These are phyloP conservation scores for Gonatopus flavifemur DNA, from an alignment of 1,140 invertebrate species.

Conservation along the genomic window DNA sequence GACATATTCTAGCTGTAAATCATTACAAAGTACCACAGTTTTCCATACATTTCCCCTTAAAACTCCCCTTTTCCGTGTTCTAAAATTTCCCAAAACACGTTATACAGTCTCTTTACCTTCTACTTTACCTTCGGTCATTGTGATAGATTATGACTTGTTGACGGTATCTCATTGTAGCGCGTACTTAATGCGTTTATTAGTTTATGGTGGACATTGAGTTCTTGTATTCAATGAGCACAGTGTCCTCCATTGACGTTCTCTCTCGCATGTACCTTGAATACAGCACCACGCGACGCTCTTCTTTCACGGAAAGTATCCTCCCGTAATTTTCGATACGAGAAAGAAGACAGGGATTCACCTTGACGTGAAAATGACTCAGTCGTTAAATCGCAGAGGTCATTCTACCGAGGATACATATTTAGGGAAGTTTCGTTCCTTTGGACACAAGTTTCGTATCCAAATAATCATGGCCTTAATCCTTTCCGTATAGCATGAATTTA, in stretches of 20 bases:
- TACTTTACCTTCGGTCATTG: slow-evolving; percentile 35
- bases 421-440: too few species aligned
- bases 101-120: too few species aligned
- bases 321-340: neutral
- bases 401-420: too few species aligned
- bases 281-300: slow-evolving; percentile 34
- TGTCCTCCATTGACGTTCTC: neutral
- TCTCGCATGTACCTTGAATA: slow-evolving; percentile 19
- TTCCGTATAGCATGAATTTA: too few species aligned
- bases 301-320: slow-evolving; percentile 19
- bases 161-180: slow-evolving; percentile 30
- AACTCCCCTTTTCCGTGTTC: slow-evolving; percentile 1
- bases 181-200: slow-evolving; percentile 48
- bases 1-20: slow-evolving; percentile 23
- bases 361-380: neutral
- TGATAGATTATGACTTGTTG: slow-evolving; percentile 49
- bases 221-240: slow-evolving; percentile 6
- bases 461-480: too few species aligned
- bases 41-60: slow-evolving; percentile 7
- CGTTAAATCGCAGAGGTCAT: neutral
- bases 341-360: neutral
- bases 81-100: too few species aligned
- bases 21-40: slow-evolving; percentile 9
- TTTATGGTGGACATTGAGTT: slow-evolving; percentile 31
- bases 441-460: too few species aligned